phyloP scores from a whole-genome alignment of 2,888 invertebrate species.

The Elaeidobius kamerunicus region DNA sequence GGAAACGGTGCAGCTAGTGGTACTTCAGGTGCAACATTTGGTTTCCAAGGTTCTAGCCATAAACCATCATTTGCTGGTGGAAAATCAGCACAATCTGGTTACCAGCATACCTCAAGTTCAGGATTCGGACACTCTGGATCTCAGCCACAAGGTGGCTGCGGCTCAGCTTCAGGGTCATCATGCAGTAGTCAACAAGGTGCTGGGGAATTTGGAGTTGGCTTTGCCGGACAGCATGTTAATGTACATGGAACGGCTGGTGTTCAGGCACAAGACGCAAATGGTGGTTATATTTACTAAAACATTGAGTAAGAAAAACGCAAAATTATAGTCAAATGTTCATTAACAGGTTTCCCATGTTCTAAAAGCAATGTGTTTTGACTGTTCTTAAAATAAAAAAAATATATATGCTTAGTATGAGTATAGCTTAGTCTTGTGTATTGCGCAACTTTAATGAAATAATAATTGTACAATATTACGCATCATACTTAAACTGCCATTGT shows the following conservation, averaged over 20 bases:
- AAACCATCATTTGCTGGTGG: neutral
- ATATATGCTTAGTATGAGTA: too few relatives aligned
- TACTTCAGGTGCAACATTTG: neutral
- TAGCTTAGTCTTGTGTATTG: too few relatives aligned
- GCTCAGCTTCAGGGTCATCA: neutral
- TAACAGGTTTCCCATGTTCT: too few relatives aligned
- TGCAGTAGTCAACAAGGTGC: conserved; percentile 2
- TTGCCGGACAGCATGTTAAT: conserved; percentile 2
- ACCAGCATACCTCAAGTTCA: conserved; percentile 8
- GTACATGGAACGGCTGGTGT: conserved; percentile 9
- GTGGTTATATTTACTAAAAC: conserved; percentile 26
- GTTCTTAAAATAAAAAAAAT: too few relatives aligned
- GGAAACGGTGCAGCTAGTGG: neutral
- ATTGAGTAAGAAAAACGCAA: too few relatives aligned
- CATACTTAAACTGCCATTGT: neutral
- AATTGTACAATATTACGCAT: neutral
- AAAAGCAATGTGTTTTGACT: too few relatives aligned
- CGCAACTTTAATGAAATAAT: too few relatives aligned
- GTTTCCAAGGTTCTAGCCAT: neutral
- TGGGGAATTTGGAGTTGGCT: conserved; percentile 15
- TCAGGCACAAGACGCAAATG: conserved; percentile 27
- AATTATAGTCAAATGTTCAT: too few relatives aligned
- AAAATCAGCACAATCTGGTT: conserved; percentile 9
- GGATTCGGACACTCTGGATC: neutral
- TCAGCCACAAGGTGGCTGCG: too few relatives aligned